A percentile compares a stretch with the other conserved stretches of the same genome.
These are phyloP conservation scores for Muntiacus muntjak DNA, from an alignment of 2,113 vertebrate species.

Conservation along the genomic window DNA sequence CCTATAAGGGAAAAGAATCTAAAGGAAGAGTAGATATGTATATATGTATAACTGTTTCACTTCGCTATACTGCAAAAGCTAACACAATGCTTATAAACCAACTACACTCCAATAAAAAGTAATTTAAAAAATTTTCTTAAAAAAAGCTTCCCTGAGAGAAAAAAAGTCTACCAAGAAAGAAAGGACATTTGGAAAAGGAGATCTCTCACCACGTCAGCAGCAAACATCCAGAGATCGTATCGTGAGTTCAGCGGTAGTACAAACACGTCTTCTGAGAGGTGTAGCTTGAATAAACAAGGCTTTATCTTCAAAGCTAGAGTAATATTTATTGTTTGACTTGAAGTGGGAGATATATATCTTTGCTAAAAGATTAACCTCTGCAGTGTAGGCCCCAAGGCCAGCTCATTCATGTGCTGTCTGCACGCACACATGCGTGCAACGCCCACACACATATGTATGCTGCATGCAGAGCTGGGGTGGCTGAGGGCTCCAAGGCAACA, in stretches of 20 bases:
- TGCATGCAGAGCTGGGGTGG: fast-evolving
- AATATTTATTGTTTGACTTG: not conserved
- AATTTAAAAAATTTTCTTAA: not conserved
- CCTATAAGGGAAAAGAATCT: not conserved
- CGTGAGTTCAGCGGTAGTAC: not conserved
- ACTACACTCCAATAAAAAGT: not conserved
- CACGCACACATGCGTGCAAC: fast-evolving
- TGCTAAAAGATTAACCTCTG: not conserved
- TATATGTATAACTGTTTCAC: not conserved
- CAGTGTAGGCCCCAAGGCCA: not conserved
- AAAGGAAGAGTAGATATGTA: not conserved
- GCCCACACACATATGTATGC: fast-evolving
- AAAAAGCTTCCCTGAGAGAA: not conserved
- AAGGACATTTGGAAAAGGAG: not conserved
- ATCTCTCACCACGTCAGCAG: not conserved
- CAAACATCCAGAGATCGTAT: not conserved
- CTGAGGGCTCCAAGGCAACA: not conserved
- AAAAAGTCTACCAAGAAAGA: not conserved
- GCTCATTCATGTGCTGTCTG: not conserved
- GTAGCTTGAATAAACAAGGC: not conserved
- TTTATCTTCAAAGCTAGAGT: not conserved
- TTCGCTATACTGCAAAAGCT: not conserved
- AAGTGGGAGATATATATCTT: not conserved
- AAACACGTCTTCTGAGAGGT: not conserved
- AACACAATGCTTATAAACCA: not conserved